Conservation (phyloP, 2,797 vertebrate genomes). For the Orientallactaga sibirica region DNA sequence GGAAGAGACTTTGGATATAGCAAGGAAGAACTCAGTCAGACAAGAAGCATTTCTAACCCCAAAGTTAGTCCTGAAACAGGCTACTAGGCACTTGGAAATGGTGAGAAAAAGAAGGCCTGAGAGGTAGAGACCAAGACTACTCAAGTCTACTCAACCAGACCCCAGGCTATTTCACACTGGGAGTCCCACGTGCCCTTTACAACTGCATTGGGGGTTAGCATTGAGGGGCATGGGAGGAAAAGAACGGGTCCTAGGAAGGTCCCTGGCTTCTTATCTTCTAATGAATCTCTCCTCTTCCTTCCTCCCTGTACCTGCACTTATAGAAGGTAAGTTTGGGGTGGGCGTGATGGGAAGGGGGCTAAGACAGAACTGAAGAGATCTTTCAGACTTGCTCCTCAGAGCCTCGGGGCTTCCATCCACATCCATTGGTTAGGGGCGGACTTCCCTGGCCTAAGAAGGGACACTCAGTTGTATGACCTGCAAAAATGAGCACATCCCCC, state of each 20-base stretch:
- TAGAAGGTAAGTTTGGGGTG: slow-evolving; percentile 64
- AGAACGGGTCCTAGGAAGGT: background rate
- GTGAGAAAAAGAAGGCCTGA: background rate
- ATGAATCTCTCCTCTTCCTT: background rate
- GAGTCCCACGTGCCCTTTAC: background rate
- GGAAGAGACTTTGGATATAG: background rate
- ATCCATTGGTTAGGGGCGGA: too few species aligned
- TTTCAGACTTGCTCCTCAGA: background rate
- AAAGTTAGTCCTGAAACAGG: background rate
- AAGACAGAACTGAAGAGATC: background rate
- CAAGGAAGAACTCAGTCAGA: background rate
- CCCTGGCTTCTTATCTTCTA: slow-evolving; percentile 13
- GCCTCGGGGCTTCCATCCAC: background rate
- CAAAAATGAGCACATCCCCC: background rate
- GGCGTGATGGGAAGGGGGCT: background rate
- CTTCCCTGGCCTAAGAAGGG: background rate
- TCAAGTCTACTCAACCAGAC: background rate
- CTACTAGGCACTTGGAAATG: background rate
- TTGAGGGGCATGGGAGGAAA: background rate
- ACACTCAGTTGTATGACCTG: background rate
- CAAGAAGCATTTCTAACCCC: background rate
- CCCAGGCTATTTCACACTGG: background rate
- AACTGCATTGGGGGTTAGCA: background rate
- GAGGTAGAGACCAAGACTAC: background rate
- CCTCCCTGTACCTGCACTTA: background rate